Evolutionary conservation across 1,140 invertebrate species (phyloP).

Genomic region (Lysiphlebus fabarum): DNA sequence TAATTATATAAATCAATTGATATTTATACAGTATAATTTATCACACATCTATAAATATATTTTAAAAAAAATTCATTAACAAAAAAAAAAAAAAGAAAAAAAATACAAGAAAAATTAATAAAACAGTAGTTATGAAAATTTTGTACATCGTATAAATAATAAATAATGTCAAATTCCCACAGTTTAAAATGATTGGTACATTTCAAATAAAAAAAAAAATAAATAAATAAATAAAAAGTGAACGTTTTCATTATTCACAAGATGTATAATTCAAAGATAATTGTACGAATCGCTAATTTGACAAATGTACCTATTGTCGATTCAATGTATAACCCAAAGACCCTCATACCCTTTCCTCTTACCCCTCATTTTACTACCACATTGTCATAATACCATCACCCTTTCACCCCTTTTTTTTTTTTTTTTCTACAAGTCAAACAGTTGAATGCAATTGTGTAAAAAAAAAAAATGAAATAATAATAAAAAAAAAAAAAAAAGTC

Average conservation of each 20-base stretch:
- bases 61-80: too few relatives aligned
- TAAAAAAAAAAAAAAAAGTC: constrained; percentile 12
- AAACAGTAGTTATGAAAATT: too few relatives aligned
- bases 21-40: too few relatives aligned
- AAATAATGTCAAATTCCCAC: constrained; percentile 21
- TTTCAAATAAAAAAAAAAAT: neutral
- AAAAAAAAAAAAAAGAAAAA: too few relatives aligned
- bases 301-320: constrained; percentile 14
- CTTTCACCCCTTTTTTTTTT: neutral
- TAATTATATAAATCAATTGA: too few relatives aligned
- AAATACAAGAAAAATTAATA: too few relatives aligned
- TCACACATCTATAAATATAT: too few relatives aligned
- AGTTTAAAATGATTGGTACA: constrained; percentile 12
- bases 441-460: too few relatives aligned
- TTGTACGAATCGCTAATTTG: constrained; percentile 28
- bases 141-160: neutral
- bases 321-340: neutral
- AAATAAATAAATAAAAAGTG: neutral
- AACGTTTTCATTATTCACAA: neutral
- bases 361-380: constrained; percentile 1
- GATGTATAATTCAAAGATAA: constrained; percentile 24
- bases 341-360: neutral
- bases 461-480: too few relatives aligned
- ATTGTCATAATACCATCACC: neutral
- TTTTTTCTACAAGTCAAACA: too few relatives aligned